Percentiles rank a stretch among this genome's conserved stretches.
Evolutionary conservation across 2,888 invertebrate species (phyloP).

Genomic region (Neoitamus cyanurus): DNA sequence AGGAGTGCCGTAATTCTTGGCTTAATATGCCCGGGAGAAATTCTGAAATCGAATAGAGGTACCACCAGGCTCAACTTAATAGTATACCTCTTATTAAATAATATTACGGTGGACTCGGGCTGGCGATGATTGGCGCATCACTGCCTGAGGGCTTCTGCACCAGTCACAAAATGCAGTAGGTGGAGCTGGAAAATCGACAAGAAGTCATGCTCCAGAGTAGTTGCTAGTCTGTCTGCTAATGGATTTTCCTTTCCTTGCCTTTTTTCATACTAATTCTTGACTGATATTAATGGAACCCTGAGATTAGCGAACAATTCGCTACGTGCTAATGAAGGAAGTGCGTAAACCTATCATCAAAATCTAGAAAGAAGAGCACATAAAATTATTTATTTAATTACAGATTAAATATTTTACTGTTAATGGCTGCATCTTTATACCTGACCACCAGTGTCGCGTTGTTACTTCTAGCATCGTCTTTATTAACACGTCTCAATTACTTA

Average conservation of each 20-base stretch:
- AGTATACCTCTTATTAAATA: constrained; percentile 8
- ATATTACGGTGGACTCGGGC: not conserved
- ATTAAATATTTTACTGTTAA: no score
- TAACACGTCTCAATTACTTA: not conserved
- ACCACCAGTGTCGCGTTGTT: not conserved
- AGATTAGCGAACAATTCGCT: not conserved
- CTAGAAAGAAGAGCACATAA: not conserved
- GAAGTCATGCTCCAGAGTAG: not conserved
- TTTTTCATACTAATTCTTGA: not conserved
- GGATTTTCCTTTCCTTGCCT: not conserved
- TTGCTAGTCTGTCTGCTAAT: not conserved
- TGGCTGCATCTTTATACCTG: not conserved
- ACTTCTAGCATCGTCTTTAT: not conserved
- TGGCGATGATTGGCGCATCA: not conserved
- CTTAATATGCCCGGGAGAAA: constrained; percentile 26
- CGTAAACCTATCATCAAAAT: not conserved
- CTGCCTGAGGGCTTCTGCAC: not conserved
- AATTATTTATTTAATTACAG: not conserved
- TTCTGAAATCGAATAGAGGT: constrained; percentile 14
- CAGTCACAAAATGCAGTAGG: not conserved
- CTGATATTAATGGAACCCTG: not conserved
- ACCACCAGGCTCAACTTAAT: not conserved
- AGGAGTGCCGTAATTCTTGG: constrained; percentile 9
- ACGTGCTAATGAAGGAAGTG: not conserved
- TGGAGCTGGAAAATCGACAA: not conserved